Evolutionary conservation across 1,140 invertebrate species (phyloP).

Genomic region (Vanessa tameamea): DNA sequence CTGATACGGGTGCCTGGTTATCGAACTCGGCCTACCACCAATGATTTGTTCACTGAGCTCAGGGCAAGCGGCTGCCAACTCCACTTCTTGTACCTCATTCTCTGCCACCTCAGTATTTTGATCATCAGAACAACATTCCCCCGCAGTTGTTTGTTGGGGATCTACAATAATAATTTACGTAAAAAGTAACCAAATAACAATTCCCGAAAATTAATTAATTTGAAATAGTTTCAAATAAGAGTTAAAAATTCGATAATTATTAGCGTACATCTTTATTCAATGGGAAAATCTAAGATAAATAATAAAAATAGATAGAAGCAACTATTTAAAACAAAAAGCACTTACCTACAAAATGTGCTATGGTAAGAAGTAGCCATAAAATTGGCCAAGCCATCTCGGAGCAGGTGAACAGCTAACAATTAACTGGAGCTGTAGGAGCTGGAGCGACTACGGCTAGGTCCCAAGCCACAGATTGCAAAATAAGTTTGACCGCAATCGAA

Average conservation of each 20-base stretch:
- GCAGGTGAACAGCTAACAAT: conserved; percentile 34
- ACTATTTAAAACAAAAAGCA: conserved; percentile 18
- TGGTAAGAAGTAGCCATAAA: conserved; percentile 39
- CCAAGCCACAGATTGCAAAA: conserved; percentile 50
- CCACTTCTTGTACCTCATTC: conserved; percentile 50
- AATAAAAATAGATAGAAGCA: not conserved
- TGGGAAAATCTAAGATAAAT: too few relatives aligned
- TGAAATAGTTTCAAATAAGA: too few relatives aligned
- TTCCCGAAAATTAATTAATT: too few relatives aligned
- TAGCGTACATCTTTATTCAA: too few relatives aligned
- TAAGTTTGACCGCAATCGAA: conserved; percentile 49
- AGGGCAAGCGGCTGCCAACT: conserved; percentile 61
- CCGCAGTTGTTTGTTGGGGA: conserved; percentile 56
- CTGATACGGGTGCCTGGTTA: conserved; percentile 69
- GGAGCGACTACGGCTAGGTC: conserved; percentile 41
- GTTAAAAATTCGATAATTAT: too few relatives aligned
- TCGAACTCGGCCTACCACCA: conserved; percentile 65
- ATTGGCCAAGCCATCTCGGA: conserved; percentile 42
- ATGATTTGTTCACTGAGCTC: conserved; percentile 75
- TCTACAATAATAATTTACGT: conserved; percentile 41
- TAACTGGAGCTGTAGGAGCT: conserved; percentile 38
- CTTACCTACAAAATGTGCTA: conserved; percentile 47
- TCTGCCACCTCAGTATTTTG: conserved; percentile 41
- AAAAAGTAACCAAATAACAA: too few relatives aligned
- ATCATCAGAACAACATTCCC: conserved; percentile 43